These are phyloP conservation scores for Bradypodion pumilum DNA, from an alignment of 2,797 vertebrate species.

Conservation along the genomic window DNA sequence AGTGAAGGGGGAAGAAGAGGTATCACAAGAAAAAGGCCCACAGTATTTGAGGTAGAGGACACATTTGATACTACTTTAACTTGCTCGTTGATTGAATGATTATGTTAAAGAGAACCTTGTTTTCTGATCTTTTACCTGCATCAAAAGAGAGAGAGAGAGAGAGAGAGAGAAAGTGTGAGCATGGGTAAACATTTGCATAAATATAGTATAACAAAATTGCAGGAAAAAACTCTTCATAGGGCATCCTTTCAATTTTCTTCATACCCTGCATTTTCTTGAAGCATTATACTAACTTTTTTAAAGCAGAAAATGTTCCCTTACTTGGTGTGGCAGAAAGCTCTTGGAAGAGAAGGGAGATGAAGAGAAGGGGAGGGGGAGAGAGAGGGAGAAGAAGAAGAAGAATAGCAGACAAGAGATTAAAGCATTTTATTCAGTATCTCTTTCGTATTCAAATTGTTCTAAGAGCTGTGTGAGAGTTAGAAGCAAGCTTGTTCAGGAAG, in stretches of 20 bases:
- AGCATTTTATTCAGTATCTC: constrained; percentile 86
- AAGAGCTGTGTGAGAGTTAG: constrained; percentile 84
- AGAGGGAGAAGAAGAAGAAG: constrained; percentile 75
- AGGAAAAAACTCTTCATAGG: constrained; percentile 68
- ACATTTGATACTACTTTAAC: constrained; percentile 89
- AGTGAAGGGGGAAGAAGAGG: constrained; percentile 85
- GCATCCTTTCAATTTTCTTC: constrained; percentile 63
- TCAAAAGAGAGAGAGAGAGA: too few relatives aligned
- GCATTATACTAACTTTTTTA: constrained; percentile 76
- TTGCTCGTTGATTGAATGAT: constrained; percentile 90
- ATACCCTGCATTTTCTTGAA: constrained; percentile 70
- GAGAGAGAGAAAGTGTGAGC: constrained; percentile 68
- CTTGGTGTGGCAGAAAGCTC: constrained; percentile 78
- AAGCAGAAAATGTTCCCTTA: constrained; percentile 81
- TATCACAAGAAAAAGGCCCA: constrained; percentile 84
- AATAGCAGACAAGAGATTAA: constrained; percentile 84
- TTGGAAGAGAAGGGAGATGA: constrained; percentile 78
- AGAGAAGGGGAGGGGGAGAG: too few relatives aligned
- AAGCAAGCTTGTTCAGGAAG: constrained; percentile 82
- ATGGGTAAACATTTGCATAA: constrained; percentile 72
- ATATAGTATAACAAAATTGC: constrained; percentile 75
- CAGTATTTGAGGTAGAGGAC: constrained; percentile 86
- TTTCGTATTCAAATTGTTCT: constrained; percentile 86
- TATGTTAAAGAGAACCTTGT: constrained; percentile 84
- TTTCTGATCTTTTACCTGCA: constrained; percentile 90